A percentile compares a stretch with the other conserved stretches of the same genome.
phyloP scores from a whole-genome alignment of 2,113 vertebrate genomes.

The Rhinolophus sinicus region DNA sequence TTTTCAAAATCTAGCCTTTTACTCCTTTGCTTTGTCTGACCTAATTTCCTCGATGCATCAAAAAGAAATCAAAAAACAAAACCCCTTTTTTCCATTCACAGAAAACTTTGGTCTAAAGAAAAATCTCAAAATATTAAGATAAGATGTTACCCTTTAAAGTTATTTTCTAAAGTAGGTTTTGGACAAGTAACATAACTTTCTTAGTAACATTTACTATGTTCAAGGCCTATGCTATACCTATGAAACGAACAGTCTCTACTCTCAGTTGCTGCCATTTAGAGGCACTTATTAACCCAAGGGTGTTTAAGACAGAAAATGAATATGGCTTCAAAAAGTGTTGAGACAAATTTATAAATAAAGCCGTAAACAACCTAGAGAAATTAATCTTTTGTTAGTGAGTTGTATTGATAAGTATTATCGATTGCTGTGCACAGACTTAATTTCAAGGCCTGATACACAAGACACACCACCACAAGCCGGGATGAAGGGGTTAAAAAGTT shows the following conservation, averaged over 20 bases:
- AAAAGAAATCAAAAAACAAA: background rate
- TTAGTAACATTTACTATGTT: background rate
- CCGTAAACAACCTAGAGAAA: background rate
- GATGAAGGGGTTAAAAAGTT: too few relatives aligned
- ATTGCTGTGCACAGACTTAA: too few relatives aligned
- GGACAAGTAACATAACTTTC: background rate
- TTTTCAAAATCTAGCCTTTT: slow-evolving; percentile 1
- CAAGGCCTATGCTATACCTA: background rate
- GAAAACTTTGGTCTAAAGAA: background rate
- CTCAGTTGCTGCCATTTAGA: background rate
- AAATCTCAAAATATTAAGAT: background rate
- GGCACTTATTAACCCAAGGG: background rate
- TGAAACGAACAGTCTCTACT: background rate
- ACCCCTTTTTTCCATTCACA: background rate
- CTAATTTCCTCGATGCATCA: background rate
- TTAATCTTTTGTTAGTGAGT: background rate
- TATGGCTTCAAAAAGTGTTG: background rate
- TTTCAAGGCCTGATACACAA: too few relatives aligned
- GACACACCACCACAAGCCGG: too few relatives aligned
- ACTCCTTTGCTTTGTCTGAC: background rate
- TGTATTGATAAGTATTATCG: too few relatives aligned
- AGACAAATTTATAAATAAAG: background rate
- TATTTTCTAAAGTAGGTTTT: background rate
- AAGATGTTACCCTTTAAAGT: background rate
- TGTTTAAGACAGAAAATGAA: background rate